Percentiles rank a stretch among this genome's conserved stretches.
Evolutionary conservation across 1,140 invertebrate species (phyloP).

Genomic region (Paralvinella palmiformis): DNA sequence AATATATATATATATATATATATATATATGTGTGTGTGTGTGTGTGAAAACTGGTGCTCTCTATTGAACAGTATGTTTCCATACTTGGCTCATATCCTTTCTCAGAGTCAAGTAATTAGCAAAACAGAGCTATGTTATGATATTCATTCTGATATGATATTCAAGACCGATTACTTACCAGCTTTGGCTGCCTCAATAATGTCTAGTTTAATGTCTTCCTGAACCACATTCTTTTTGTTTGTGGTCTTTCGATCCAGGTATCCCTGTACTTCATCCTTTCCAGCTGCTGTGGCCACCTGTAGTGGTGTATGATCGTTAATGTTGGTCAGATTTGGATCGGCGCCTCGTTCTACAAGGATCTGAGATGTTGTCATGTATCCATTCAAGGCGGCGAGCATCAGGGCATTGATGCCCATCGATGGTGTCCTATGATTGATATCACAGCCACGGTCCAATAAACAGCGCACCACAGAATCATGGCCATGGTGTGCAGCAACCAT

Average conservation of each 20-base stretch:
- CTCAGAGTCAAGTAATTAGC: too few relatives aligned
- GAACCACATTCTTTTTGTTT: constrained; percentile 41
- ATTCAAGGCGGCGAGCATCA: constrained; percentile 48
- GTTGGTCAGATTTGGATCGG: constrained; percentile 43
- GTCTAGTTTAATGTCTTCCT: constrained; percentile 44
- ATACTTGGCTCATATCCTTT: too few relatives aligned
- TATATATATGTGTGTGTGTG: too few relatives aligned
- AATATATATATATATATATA: too few relatives aligned
- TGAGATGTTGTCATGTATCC: constrained; percentile 49
- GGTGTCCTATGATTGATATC: constrained; percentile 44
- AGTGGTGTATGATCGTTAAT: constrained; percentile 45
- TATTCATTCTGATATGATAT: neutral
- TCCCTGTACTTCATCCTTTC: constrained; percentile 40
- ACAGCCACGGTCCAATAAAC: constrained; percentile 42
- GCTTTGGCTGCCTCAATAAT: constrained; percentile 47
- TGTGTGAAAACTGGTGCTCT: too few relatives aligned
- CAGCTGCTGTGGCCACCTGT: constrained; percentile 40
- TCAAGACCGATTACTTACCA: constrained; percentile 26
- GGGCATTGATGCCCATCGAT: constrained; percentile 38
- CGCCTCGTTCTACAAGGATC: constrained; percentile 45
- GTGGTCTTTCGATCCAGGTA: constrained; percentile 47
- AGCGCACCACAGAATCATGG: constrained; percentile 42
- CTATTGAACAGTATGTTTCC: too few relatives aligned
- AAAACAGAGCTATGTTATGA: too few relatives aligned
- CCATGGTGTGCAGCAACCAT: constrained; percentile 46